These are phyloP conservation scores for Fistularia commersonii DNA, from an alignment of 2,797 vertebrate genomes.

Conservation along the genomic window DNA sequence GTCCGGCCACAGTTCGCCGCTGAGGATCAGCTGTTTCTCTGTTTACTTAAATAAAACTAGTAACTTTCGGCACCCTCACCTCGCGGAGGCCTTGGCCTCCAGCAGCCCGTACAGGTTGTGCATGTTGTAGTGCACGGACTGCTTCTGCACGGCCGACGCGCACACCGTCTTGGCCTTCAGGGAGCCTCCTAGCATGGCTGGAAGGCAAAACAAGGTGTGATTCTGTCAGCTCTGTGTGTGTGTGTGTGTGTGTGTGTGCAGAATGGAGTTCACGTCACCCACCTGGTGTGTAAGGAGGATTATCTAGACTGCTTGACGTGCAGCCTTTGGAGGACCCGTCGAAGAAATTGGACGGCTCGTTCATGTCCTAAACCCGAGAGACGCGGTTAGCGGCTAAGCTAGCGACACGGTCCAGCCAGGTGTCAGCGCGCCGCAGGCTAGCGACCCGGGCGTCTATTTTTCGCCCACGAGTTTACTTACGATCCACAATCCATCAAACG, in stretches of 20 bases:
- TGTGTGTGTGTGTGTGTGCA: background rate
- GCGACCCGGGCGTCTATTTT: too few species aligned
- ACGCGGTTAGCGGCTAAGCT: background rate
- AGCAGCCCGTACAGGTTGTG: constrained; percentile 89
- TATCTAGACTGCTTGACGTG: constrained; percentile 74
- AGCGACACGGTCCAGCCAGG: too few species aligned
- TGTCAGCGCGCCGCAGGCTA: too few species aligned
- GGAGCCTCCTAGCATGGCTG: constrained; percentile 77
- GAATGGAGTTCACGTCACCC: constrained; percentile 6
- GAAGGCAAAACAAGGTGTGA: background rate
- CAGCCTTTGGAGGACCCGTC: constrained; percentile 84
- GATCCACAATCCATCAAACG: constrained; percentile 87
- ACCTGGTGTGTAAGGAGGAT: constrained; percentile 85
- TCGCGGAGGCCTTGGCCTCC: constrained; percentile 84
- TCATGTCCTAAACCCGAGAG: constrained; percentile 81
- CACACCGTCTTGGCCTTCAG: constrained; percentile 81
- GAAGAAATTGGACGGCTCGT: constrained; percentile 87
- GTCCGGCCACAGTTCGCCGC: too few species aligned
- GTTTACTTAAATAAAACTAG: background rate
- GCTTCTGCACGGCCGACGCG: constrained; percentile 77
- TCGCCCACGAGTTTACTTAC: constrained; percentile 65
- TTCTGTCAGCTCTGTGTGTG: background rate
- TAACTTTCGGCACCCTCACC: constrained; percentile 54
- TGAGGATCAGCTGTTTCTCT: too few species aligned
- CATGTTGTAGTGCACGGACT: constrained; percentile 82